These are phyloP conservation scores for Platycheirus albimanus DNA, from an alignment of 2,888 invertebrate species.

Conservation along the genomic window DNA sequence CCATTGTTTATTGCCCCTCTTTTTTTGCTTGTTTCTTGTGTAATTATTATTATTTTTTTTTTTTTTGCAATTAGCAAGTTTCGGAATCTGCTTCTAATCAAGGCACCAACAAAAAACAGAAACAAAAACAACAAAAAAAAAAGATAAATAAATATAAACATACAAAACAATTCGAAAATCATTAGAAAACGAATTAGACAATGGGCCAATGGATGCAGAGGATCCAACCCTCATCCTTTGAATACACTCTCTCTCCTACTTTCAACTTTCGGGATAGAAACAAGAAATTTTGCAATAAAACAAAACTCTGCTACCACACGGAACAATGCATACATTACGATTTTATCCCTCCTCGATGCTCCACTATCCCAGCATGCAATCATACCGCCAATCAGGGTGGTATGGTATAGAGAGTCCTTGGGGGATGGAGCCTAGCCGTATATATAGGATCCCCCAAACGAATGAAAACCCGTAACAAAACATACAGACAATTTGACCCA, in stretches of 20 bases:
- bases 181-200: conserved; percentile 74
- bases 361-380: conserved; percentile 18
- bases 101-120: conserved; percentile 45
- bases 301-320: conserved; percentile 15
- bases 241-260: conserved; percentile 9
- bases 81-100: conserved; percentile 63
- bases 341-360: background rate
- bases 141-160: conserved; percentile 12
- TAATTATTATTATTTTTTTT: conserved; percentile 1
- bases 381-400: conserved; percentile 31
- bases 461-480: conserved; percentile 55
- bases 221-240: conserved; percentile 21
- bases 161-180: conserved; percentile 67
- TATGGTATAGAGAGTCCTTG: background rate
- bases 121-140: conserved; percentile 3
- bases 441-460: conserved; percentile 35
- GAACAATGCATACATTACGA: conserved; percentile 61
- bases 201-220: conserved; percentile 59
- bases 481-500: conserved; percentile 71
- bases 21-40: background rate
- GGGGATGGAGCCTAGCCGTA: too few species aligned
- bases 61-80: conserved; percentile 69
- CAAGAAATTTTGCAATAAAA: conserved; percentile 29
- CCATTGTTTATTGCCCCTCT: conserved; percentile 43
- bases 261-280: too few species aligned